Evolutionary conservation across 2,113 vertebrate species (phyloP), one percentile per base, ranked within the genome.

Genomic region (Bambusicola thoracicus): DNA sequence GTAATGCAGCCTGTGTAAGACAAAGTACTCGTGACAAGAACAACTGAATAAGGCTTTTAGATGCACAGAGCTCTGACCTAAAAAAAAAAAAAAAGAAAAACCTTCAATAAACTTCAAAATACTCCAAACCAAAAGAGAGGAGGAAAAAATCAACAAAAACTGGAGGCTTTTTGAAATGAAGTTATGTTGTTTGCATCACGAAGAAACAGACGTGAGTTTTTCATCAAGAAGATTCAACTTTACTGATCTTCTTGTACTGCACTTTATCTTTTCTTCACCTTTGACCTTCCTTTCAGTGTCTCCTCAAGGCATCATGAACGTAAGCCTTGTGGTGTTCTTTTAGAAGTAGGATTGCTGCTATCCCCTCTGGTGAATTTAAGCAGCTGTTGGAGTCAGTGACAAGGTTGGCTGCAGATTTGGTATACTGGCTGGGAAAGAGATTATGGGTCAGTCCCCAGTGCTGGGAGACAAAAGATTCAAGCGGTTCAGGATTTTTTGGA

Each of bases 11-110:
- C 98, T 98, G 98, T 98, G 98, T 99, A 99, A 99, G 98, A 99
- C 98, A 99, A 99, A 99, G 99, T 99, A 98, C 99, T 99, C 98
- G 97, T 99, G 99, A 99, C 99, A 98, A 98, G 98, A 98, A 99
- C 98, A 98, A 98, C 97, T 97, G 97, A 98, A 99, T 99, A 97
- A 98, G 98, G 98, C 98, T 98, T 98, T 99, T 98, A 98, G 98
- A 99, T 98, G 97, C 97, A 98, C 97, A 96, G 96, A 97, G 97
- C 98, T 98, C 98, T 97, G 98, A 98, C 98, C 98, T 98, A 95
- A 98, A 98, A 97, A 97, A 96, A 97, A 51, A 36, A 68, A 24
- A 97, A 51, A 34, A 68, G 51, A 80, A 89, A 97, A 97, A 91
- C 86, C 86, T 94, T 96, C 95, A 96, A 96, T 95, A 96, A 96